Conservation (phyloP, 2,888 invertebrate species). For the Noctuana brunneofusca region DNA sequence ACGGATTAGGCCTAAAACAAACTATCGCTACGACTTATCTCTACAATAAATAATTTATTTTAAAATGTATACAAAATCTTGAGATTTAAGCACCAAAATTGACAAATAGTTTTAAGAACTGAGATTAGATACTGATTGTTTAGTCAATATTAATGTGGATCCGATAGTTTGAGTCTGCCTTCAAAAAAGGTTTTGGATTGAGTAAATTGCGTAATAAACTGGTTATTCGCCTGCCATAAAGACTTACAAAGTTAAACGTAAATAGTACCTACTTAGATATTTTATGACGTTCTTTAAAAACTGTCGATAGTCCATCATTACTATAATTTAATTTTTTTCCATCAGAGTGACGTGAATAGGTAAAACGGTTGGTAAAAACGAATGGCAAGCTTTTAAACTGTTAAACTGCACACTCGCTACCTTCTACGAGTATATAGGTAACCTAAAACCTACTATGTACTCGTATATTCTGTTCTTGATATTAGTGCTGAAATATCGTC, state of each 20-base stretch:
- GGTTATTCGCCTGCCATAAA: not conserved
- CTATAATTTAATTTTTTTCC: too few species aligned
- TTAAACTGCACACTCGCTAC: too few species aligned
- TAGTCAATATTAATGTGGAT: not conserved
- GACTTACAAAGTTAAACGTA: not conserved
- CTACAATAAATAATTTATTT: not conserved
- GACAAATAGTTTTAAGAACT: too few species aligned
- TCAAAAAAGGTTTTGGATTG: not conserved
- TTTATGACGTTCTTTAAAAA: not conserved
- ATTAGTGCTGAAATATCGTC: not conserved
- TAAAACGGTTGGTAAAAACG: too few species aligned
- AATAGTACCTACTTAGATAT: not conserved
- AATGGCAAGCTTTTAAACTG: too few species aligned
- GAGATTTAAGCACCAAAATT: too few species aligned
- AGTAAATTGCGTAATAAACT: conserved; percentile 29
- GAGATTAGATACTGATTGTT: too few species aligned
- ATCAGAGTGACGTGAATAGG: too few species aligned
- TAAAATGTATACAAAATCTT: not conserved
- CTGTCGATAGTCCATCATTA: too few species aligned
- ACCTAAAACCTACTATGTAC: too few species aligned
- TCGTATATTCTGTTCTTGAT: too few species aligned
- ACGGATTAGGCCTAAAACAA: conserved; percentile 44
- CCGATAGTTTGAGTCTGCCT: not conserved
- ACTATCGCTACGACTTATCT: not conserved
- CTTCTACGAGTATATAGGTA: too few species aligned